A percentile compares a stretch with the other conserved stretches of the same genome.
These are phyloP conservation scores for Apotomis betuletana DNA, from an alignment of 2,888 invertebrate species.

Conservation along the genomic window DNA sequence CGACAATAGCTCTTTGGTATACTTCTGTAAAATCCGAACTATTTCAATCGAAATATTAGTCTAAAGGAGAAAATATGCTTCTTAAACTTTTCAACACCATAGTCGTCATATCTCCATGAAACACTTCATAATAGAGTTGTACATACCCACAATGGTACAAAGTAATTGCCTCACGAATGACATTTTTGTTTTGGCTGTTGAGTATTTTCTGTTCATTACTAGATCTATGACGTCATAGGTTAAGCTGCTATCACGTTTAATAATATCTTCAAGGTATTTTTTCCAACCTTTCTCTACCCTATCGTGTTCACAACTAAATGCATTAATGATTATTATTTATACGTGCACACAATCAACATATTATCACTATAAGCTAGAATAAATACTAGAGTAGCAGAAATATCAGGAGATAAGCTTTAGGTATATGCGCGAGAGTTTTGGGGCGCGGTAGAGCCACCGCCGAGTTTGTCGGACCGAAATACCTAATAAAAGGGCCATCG, in stretches of 20 bases:
- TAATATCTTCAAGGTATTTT: neutral
- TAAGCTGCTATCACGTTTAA: no score
- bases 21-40: no score
- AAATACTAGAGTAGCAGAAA: neutral
- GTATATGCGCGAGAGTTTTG: neutral
- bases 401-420: neutral
- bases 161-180: slow-evolving; percentile 9
- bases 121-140: neutral
- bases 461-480: neutral
- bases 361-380: neutral
- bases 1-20: no score
- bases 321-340: slow-evolving; percentile 1
- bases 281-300: neutral
- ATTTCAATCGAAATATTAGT: no score
- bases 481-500: no score
- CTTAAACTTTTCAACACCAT: no score
- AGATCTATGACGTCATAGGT: neutral
- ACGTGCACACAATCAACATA: neutral
- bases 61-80: no score
- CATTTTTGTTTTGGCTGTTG: neutral
- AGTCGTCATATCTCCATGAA: no score
- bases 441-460: neutral
- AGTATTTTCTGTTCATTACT: neutral
- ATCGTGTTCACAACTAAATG: neutral
- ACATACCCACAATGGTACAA: slow-evolving; percentile 9